A percentile compares a stretch with the other conserved stretches of the same genome.
phyloP scores from a whole-genome alignment of 1,140 invertebrate genomes.

The Drosophila orena region DNA sequence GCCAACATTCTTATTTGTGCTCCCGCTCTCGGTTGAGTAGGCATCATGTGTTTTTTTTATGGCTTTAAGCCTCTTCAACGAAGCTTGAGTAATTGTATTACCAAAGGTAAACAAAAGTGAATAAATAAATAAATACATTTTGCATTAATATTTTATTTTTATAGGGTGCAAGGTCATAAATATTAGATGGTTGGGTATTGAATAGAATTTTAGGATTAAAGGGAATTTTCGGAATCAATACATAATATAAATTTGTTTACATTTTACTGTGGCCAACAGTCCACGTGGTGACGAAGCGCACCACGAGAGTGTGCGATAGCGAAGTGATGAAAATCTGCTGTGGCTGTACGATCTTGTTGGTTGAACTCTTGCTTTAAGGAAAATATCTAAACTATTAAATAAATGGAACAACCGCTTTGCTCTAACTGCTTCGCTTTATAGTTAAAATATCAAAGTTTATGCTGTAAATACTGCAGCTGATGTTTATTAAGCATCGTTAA shows the following conservation, averaged over 20 bases:
- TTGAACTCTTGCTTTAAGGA: not conserved
- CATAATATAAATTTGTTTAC: too few relatives aligned
- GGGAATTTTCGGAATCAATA: too few relatives aligned
- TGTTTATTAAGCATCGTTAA: conserved; percentile 40
- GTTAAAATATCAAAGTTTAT: conserved; percentile 6
- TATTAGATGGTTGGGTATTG: too few relatives aligned
- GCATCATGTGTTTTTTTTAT: conserved; percentile 8
- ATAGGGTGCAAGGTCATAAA: not conserved
- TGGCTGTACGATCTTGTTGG: too few relatives aligned
- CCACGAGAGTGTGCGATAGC: too few relatives aligned
- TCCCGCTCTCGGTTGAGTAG: not conserved
- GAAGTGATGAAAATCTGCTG: too few relatives aligned
- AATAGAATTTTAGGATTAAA: too few relatives aligned
- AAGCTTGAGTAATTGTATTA: conserved; percentile 4
- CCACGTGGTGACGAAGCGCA: too few relatives aligned
- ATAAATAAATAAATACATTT: not conserved
- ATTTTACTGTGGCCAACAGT: too few relatives aligned
- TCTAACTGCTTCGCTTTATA: not conserved
- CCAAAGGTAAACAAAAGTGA: conserved; percentile 1
- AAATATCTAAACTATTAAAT: conserved; percentile 2
- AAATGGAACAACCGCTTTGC: not conserved
- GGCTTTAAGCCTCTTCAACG: not conserved
- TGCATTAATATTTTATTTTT: conserved; percentile 9
- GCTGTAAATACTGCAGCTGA: conserved; percentile 26
- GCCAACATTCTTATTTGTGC: not conserved